phyloP scores from a whole-genome alignment of 2,113 vertebrate genomes.

The Coryphaenoides rupestris region DNA sequence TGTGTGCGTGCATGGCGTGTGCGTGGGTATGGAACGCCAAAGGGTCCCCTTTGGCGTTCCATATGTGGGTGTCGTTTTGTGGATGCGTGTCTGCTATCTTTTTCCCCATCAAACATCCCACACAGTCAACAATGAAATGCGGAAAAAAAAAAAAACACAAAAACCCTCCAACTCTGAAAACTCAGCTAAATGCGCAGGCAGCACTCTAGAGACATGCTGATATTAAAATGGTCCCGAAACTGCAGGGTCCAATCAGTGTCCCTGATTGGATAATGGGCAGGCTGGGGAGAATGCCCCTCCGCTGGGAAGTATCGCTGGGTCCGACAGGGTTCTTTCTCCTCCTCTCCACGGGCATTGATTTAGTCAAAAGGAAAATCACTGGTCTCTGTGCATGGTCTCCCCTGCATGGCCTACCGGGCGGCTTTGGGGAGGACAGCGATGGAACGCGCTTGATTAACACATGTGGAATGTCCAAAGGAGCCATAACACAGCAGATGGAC shows the following conservation, averaged over 20 bases:
- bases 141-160: no score
- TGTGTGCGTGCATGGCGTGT: no score
- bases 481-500: no score
- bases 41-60: no score
- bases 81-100: no score
- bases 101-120: no score
- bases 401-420: slow-evolving; percentile 18
- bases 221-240: slow-evolving; percentile 21
- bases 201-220: slow-evolving; percentile 8
- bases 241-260: slow-evolving; percentile 17
- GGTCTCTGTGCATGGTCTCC: not conserved
- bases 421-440: slow-evolving; percentile 21
- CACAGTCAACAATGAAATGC: no score
- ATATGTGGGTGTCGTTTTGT: no score
- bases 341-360: slow-evolving; percentile 41
- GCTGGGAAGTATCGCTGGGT: slow-evolving; percentile 13
- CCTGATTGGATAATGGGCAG: slow-evolving; percentile 41
- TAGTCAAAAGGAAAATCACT: slow-evolving; percentile 2
- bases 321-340: slow-evolving; percentile 11
- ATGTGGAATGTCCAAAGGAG: not conserved
- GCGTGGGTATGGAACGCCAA: no score
- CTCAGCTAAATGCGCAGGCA: no score
- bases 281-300: slow-evolving; percentile 3
- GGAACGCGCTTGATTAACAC: slow-evolving; percentile 11
- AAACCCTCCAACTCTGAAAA: no score